Evolutionary conservation across 2,888 invertebrate species (phyloP).

Genomic region (Microctonus aethiopoides): DNA sequence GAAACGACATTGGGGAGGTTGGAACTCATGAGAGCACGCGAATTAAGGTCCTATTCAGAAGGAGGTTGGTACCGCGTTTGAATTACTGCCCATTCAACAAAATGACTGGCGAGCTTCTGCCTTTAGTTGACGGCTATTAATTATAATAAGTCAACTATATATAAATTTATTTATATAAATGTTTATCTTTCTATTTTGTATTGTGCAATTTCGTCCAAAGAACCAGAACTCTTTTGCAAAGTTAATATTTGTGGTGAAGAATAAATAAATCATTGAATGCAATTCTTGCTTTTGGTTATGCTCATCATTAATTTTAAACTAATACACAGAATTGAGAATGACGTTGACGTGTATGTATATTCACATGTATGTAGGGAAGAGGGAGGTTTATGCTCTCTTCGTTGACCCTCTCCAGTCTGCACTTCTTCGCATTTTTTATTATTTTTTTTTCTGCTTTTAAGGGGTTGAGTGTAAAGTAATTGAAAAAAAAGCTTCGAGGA

Average conservation of each 20-base stretch:
- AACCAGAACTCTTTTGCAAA: conserved; percentile 21
- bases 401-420: background rate
- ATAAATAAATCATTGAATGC: conserved; percentile 36
- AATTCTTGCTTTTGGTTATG: conserved; percentile 15
- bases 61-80: conserved; percentile 51
- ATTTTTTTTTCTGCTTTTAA: background rate
- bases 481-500: conserved; percentile 9
- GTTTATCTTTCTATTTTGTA: background rate
- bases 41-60: conserved; percentile 62
- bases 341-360: background rate
- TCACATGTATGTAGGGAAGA: background rate
- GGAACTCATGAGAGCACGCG: conserved; percentile 34
- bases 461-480: background rate
- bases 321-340: background rate
- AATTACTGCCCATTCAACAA: conserved; percentile 62
- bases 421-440: conserved; percentile 3
- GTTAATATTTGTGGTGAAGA: conserved; percentile 42
- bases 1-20: conserved; percentile 19
- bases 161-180: too few species aligned
- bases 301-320: conserved; percentile 33
- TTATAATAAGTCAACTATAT: conserved; percentile 54
- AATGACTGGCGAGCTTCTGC: conserved; percentile 49
- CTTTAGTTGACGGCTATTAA: conserved; percentile 49
- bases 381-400: too few species aligned
- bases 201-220: background rate